Evolutionary conservation across 2,888 invertebrate species (phyloP), one percentile per base, ranked within the genome.

Genomic region (Meganola albula): DNA sequence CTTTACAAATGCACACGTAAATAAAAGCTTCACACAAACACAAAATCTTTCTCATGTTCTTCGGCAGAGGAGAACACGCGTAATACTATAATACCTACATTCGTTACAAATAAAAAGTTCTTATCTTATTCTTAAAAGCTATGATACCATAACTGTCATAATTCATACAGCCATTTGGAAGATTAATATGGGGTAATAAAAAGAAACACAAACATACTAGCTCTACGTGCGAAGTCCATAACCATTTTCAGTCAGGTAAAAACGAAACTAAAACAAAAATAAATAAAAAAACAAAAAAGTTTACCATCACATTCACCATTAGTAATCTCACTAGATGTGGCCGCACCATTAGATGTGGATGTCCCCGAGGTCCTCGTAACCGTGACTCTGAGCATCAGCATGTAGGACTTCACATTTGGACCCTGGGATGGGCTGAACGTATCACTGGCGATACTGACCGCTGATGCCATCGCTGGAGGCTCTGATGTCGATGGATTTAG

Each of bases 391-490:
- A 96, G 87, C 66, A 94, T 87, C 24, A 96, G 88, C 79, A 93
- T 92, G 66, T 93, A 95, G 1, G 94, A 94, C 71, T 93, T 93
- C 20, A 93, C 93, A 56, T 92, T 88, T 38, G 93, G 92, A 2
- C 94, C 94, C 47, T 92, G 93, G 8, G 90, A 90, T 20, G 92
- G 88, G 61, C 90, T 92, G 73, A 97, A 96, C 16, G 92, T 91
- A 60, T 96, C 95, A 52, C 93, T 93, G 23, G 95, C 92, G 67
- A 97, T 93, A 57, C 95, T 94, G 35, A 96, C 90, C 11, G 94
- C 93, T 1, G 94, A 90, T 39, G 92, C 90, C 87, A 89, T 90
- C 1, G 90, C 87, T 3, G 89, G 89, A 6, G 92, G 90, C 57
- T 89, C 88, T 0, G 86, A 82, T 26, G 79, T 71, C 24, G 86